Evolutionary conservation across 2,888 invertebrate genomes (phyloP), one percentile per base, ranked within the genome.

Genomic region (Euzophera pinguis): DNA sequence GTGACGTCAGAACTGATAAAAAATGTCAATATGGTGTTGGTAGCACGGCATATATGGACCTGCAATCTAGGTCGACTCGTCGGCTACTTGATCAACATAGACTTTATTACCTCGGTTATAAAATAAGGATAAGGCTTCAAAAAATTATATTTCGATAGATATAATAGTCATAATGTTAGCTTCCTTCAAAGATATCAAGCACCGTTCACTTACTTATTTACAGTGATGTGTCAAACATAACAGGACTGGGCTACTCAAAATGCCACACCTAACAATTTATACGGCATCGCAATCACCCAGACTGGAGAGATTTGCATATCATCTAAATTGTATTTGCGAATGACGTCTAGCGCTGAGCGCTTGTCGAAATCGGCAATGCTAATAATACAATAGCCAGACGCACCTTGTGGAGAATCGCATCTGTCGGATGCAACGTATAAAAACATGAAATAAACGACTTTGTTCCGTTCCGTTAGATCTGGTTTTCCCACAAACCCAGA

Each of bases 311-410:
- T 85, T 86, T 81, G 79, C 84, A 85, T 85, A 76, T 71, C 71
- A 72, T 71, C 74, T 75, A 72, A n/a, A 75, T 78, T 78, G 76
- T 81, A 75, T 83, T 84, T 83, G 75, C 78, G 73, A 78, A 80
- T 71, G 69, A 75, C 69, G 77, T 79, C 78, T 82, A 81, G 76
- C 70, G 68, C 69, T 73, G 71, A 75, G 70, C 73, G 78, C 76
- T 80, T 82, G 82, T 82, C 81, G 78, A 84, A 84, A 84, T 85
- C 81, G 82, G 78, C 78, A 83, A 76, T 84, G 82, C 82, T 83
- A 84, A 84, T 86, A 81, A 84, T 82, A 84, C 81, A 84, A 81
- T 82, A 71, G 78, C 75, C 81, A 83, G 83, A 82, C 84, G 77
- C 78, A 82, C 75, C 80, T 83, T 75, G 74, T 70, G 45, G 32